Conservation (phyloP, 2,113 vertebrate species). For the Pteruthius melanotis region DNA sequence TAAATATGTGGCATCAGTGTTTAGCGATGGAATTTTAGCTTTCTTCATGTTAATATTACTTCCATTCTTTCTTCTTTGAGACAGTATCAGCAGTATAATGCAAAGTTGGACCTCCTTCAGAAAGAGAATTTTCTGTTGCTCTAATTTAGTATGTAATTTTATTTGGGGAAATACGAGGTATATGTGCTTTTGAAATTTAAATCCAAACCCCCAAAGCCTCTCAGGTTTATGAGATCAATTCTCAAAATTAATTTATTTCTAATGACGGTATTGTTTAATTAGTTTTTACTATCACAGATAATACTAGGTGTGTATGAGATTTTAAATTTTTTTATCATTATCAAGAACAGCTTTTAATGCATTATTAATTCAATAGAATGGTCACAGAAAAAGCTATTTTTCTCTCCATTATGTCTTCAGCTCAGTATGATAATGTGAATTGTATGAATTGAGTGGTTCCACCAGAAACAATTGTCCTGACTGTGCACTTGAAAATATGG, state of each 20-base stretch:
- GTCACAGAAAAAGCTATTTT: background rate
- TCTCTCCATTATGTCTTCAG: background rate
- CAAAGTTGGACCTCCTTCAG: background rate
- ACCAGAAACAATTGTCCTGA: background rate
- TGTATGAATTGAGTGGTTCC: background rate
- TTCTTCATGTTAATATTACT: background rate
- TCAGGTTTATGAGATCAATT: background rate
- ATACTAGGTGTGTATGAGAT: background rate
- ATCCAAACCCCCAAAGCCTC: background rate
- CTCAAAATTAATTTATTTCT: background rate
- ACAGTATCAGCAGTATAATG: background rate
- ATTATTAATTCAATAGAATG: background rate
- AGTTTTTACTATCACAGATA: background rate
- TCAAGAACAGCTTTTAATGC: background rate
- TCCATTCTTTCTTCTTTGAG: background rate
- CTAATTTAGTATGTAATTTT: background rate
- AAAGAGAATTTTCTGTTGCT: background rate
- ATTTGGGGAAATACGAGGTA: background rate
- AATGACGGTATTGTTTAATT: background rate
- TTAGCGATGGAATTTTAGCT: background rate
- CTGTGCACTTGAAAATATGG: background rate
- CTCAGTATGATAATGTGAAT: background rate
- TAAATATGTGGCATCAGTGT: background rate
- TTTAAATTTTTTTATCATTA: background rate
- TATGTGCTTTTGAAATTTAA: background rate